Percentiles rank a stretch among this genome's conserved stretches.
Evolutionary conservation across 23 tunicate genomes (phyloP).

Genomic region (Aplidium turbinatum): DNA sequence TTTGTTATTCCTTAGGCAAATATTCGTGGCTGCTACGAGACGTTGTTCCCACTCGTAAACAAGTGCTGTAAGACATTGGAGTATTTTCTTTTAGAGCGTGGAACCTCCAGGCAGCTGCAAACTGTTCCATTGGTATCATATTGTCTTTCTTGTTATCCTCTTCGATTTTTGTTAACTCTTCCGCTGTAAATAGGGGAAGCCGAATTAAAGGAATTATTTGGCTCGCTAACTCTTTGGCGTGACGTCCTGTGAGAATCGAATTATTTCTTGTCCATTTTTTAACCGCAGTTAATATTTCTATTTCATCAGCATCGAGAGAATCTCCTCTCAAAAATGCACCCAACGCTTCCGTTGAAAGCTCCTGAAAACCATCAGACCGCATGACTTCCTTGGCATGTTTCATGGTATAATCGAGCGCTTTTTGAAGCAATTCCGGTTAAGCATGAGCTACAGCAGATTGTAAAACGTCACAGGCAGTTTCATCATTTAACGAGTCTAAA

Average conservation of each 20-base stretch:
- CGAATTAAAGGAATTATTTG: constrained; percentile 70
- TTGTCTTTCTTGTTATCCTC: constrained; percentile 69
- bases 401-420: constrained; percentile 59
- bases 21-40: constrained; percentile 61
- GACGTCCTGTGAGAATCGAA: constrained; percentile 42
- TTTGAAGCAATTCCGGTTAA: constrained; percentile 79
- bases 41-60: constrained; percentile 56
- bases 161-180: constrained; percentile 81
- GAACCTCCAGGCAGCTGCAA: constrained; percentile 92
- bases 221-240: constrained; percentile 57
- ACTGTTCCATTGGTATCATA: constrained; percentile 77
- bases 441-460: constrained; percentile 79
- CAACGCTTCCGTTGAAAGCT: constrained; percentile 67
- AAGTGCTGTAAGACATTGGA: constrained; percentile 46
- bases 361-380: constrained; percentile 55
- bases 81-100: constrained; percentile 87
- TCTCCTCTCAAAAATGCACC: constrained; percentile 80
- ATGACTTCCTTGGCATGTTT: constrained; percentile 54
- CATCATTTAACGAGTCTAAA: constrained; percentile 58
- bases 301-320: constrained; percentile 77
- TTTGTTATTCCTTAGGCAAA: constrained; percentile 45
- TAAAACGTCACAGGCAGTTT: constrained; percentile 75
- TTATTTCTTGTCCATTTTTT: constrained; percentile 64
- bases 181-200: constrained; percentile 64
- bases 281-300: constrained; percentile 75